Evolutionary conservation across 2,797 vertebrate genomes (phyloP), one percentile per base, ranked within the genome.

Genomic region (Epinephelus malabaricus): DNA sequence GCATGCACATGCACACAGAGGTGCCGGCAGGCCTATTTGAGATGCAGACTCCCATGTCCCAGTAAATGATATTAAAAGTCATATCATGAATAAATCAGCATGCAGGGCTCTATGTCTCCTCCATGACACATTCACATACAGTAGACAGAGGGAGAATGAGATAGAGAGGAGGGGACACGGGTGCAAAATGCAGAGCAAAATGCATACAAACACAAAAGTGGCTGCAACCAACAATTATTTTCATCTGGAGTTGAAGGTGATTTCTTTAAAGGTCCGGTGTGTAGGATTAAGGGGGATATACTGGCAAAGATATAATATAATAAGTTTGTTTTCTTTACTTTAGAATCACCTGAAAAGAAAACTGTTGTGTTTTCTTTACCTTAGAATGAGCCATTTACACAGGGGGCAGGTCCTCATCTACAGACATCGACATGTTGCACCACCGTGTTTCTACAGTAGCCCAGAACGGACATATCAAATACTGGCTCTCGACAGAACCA

Each of bases 41-140:
- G 86, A 94, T 94, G 92, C 92, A 93, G 88, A 90, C 88, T 93
- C 85, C 82, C 82, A 88, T 93, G 92, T 92, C 90, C 86, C 81
- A 92, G 89, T 93, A 92, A 94, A 93, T 90, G 82, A 92, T 94
- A 95, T 94, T 93, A 94, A 94, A 95, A 94, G 92, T 94, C 90
- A 89, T 89, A 94, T 93, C 85, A 93, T 94, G 92, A 94, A 94
- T 94, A 95, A 94, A 93, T 93, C 90, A 95, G 87, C 86, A 91
- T 90, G 73, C 88, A 73, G 73, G 63, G 84, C 66, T 62, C 79
- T 54, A 81, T 69, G 77, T 92, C 84, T 81, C 79, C 90, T 84
- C 76, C 66, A 81, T 90, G 92, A 91, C 87, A 90, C 83, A 86
- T 81, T 79, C 86, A 81, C 71, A 82, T 84, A 81, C 79, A 86